These are phyloP conservation scores for Neogobius melanostomus DNA, from an alignment of 2,113 vertebrate species.

Conservation along the genomic window DNA sequence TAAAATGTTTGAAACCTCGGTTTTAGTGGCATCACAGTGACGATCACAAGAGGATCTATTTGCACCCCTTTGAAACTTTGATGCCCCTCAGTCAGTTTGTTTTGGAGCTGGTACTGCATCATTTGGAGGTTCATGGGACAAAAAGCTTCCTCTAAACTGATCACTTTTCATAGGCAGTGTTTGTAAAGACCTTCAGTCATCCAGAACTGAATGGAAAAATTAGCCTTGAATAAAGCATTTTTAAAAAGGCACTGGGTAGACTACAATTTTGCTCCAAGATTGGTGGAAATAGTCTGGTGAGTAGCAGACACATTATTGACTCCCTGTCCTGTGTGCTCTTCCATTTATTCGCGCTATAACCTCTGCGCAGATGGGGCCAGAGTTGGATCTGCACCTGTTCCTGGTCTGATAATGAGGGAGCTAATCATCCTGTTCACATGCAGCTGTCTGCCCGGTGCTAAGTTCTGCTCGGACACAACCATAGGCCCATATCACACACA, in stretches of 20 bases:
- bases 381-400: constrained; percentile 7
- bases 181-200: no score
- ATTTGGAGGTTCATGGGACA: background rate
- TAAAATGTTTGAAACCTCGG: no score
- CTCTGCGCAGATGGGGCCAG: background rate
- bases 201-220: no score
- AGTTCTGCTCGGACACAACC: constrained; percentile 9
- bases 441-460: constrained; percentile 21
- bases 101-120: no score
- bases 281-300: background rate
- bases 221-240: no score
- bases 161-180: no score
- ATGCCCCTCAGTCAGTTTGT: no score
- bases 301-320: background rate
- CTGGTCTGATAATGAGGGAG: constrained; percentile 3
- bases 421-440: constrained; percentile 17
- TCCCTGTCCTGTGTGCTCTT: background rate
- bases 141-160: background rate
- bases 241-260: background rate
- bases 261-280: background rate
- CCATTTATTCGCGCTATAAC: background rate
- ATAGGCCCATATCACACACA: background rate
- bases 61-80: no score
- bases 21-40: no score
- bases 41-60: no score